Conservation (phyloP, 2,797 vertebrate genomes). For the Sebastes melanostomus region DNA sequence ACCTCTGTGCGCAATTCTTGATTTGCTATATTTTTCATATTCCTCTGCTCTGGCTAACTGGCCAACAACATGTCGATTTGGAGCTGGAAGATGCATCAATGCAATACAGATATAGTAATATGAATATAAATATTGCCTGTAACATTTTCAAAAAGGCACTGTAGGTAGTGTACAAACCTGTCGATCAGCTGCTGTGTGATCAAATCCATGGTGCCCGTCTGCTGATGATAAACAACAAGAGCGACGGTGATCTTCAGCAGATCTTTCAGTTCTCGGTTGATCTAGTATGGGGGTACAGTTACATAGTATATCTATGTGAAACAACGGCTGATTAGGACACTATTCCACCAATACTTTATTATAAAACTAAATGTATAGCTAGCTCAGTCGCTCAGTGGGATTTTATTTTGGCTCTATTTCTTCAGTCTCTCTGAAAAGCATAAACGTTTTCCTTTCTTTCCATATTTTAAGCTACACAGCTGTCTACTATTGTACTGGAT, state of each 20-base stretch:
- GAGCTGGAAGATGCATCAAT: neutral
- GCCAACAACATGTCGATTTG: neutral
- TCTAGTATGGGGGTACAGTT: conserved; percentile 38
- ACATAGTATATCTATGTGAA: neutral
- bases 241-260: conserved; percentile 51
- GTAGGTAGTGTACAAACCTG: conserved; percentile 62
- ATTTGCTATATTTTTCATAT: neutral
- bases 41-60: neutral
- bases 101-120: neutral
- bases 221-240: conserved; percentile 69
- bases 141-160: neutral
- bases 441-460: neutral
- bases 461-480: neutral
- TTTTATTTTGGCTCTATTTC: neutral
- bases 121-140: neutral
- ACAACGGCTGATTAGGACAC: neutral
- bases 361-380: neutral
- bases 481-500: neutral
- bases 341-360: neutral
- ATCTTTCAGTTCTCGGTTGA: conserved; percentile 71
- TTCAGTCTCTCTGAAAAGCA: neutral
- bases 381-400: neutral
- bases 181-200: conserved; percentile 70
- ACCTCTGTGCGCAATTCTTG: neutral
- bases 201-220: conserved; percentile 66